A percentile compares a stretch with the other conserved stretches of the same genome.
Evolutionary conservation across 2,888 invertebrate genomes (phyloP).

Genomic region (Cryptus viduatorius): DNA sequence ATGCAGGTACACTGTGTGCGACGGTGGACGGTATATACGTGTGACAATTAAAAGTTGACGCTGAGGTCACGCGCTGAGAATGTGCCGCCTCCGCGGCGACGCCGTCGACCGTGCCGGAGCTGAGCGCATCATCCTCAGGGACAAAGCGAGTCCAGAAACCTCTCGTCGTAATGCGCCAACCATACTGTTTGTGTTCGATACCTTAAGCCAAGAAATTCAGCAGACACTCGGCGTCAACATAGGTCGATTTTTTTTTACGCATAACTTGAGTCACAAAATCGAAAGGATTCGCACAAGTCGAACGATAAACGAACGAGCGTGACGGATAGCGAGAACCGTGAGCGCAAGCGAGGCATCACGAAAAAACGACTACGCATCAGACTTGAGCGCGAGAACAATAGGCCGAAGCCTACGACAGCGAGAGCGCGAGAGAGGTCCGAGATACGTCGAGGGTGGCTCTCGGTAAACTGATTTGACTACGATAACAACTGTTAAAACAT

Average conservation of each 20-base stretch:
- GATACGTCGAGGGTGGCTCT: not conserved
- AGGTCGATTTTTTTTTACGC: not conserved
- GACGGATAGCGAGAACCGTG: too few species aligned
- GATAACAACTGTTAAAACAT: not conserved
- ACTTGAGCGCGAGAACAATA: not conserved
- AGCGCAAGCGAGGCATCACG: too few species aligned
- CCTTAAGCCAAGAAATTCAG: not conserved
- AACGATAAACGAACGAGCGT: too few species aligned
- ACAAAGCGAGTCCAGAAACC: conserved; percentile 39
- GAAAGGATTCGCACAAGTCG: too few species aligned
- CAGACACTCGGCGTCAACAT: not conserved
- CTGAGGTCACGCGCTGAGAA: conserved; percentile 57
- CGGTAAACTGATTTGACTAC: not conserved
- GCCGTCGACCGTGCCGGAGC: conserved; percentile 25
- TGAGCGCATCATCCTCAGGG: conserved; percentile 29
- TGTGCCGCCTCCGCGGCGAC: conserved; percentile 46
- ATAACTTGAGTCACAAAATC: too few species aligned
- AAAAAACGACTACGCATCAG: too few species aligned
- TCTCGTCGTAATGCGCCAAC: not conserved
- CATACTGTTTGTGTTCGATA: not conserved
- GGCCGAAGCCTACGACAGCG: not conserved
- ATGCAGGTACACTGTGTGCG: conserved; percentile 1
- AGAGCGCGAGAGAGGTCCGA: not conserved
- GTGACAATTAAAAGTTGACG: conserved; percentile 50
- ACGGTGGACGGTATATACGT: conserved; percentile 32